Percentiles rank a stretch among this genome's conserved stretches.
These are phyloP conservation scores for Piprites chloris DNA, from an alignment of 2,113 vertebrate genomes.

Conservation along the genomic window DNA sequence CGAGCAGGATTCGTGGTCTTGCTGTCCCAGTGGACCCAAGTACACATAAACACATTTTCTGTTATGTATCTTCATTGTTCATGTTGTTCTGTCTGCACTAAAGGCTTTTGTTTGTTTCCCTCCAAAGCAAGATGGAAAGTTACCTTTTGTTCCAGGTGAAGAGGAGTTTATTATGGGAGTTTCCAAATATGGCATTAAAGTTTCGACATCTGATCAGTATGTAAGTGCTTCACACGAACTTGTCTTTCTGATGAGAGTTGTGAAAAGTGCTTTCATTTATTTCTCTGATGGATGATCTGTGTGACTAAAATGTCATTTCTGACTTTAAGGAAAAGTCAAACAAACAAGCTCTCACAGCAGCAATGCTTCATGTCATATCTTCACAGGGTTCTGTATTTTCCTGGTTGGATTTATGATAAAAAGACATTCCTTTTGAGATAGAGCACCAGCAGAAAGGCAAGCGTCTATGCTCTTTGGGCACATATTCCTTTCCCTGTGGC, in stretches of 20 bases:
- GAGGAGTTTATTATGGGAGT: slow-evolving; percentile 94
- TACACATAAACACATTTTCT: not conserved
- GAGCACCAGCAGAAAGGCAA: not conserved
- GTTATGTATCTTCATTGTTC: not conserved
- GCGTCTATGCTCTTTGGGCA: not conserved
- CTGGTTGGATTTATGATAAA: not conserved
- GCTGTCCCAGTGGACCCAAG: not conserved
- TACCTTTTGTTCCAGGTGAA: slow-evolving; percentile 92
- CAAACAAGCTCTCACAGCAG: not conserved
- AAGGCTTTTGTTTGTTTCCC: slow-evolving; percentile 31
- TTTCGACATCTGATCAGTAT: slow-evolving; percentile 90
- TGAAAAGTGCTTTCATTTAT: not conserved
- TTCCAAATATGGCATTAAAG: slow-evolving; percentile 95
- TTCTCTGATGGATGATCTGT: not conserved
- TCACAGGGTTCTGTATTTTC: not conserved
- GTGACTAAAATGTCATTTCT: not conserved
- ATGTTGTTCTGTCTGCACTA: not conserved
- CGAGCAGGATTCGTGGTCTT: not conserved
- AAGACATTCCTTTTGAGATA: not conserved
- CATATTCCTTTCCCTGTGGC: not conserved
- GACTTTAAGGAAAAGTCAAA: not conserved
- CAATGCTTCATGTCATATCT: not conserved
- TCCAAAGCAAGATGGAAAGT: slow-evolving; percentile 94
- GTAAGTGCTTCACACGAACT: slow-evolving; percentile 77
- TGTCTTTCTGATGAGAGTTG: not conserved